Evolutionary conservation across 1,140 invertebrate species (phyloP), one percentile per base, ranked within the genome.

Genomic region (Zaprionus gabonicus): DNA sequence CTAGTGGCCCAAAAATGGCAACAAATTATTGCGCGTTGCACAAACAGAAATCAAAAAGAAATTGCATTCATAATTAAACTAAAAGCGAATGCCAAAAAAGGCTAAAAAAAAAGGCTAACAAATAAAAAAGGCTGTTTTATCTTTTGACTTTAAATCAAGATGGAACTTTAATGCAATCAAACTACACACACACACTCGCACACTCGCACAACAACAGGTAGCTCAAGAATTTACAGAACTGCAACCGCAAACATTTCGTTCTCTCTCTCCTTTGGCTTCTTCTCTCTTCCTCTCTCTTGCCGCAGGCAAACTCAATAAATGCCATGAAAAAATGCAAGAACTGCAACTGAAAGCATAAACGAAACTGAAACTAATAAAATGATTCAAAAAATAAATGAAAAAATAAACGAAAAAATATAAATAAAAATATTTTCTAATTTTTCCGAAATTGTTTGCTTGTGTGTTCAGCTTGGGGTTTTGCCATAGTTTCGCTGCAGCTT

Each of bases 401-500:
- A 20, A 13, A 23, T 3, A n/a, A 56, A 56, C 36, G 25, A 51
- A 46, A 64, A 66, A 31, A 31, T 31, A 31, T 7, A 31, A 31
- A 9, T 31, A 28, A 28, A 66, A 41, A 38, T 55, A 41, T 41
- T 58, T 46, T 27, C 25, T 12, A 46, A 53, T 31, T 20, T 23
- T 59, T 66, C 15, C 25, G 34, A 38, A 62, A 51, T 36, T 51
- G 41, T 66, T 62, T 57, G 63, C 9, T 59, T 59, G n/a, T 67
- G 23, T 28, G 28, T 9, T 28, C 28, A 28, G 28, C 15, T 63
- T 6, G 28, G 60, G 20, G 62, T 66, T 76, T 67, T 63, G 23
- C 23, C 58, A 76, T 79, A 79, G 72, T 79, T 79, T 68, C 56
- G 77, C 73, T 34, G 9, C 73, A 65, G 76, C 57, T 75, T 70